phyloP scores from a whole-genome alignment of 2,888 invertebrate species.

The Volucella inanis region DNA sequence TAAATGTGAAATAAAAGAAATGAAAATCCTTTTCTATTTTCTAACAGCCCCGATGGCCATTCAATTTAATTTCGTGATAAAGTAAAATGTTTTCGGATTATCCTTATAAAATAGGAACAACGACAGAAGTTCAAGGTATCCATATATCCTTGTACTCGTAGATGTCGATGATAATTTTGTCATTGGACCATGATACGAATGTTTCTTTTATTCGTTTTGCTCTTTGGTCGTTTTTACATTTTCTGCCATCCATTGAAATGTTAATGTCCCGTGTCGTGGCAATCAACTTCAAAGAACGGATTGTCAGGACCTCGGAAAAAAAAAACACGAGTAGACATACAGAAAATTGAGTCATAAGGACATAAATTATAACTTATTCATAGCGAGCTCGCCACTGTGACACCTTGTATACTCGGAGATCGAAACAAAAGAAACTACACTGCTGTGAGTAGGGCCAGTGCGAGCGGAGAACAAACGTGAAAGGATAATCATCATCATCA shows the following conservation, averaged over 20 bases:
- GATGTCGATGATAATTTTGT: slow-evolving; percentile 34
- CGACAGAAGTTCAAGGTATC: slow-evolving; percentile 3
- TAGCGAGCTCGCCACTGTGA: slow-evolving; percentile 39
- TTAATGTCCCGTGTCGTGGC: slow-evolving; percentile 59
- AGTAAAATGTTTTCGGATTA: slow-evolving; percentile 56
- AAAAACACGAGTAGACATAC: not conserved
- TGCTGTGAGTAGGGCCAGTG: slow-evolving; percentile 1
- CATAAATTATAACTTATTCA: slow-evolving; percentile 71
- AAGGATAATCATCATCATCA: slow-evolving; percentile 71
- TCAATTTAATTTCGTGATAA: slow-evolving; percentile 63
- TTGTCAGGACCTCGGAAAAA: slow-evolving; percentile 46
- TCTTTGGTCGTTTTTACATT: slow-evolving; percentile 5
- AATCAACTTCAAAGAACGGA: slow-evolving; percentile 62
- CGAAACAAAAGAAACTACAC: slow-evolving; percentile 26
- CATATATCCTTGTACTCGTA: slow-evolving; percentile 42
- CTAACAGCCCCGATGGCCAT: slow-evolving; percentile 53
- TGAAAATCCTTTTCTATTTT: slow-evolving; percentile 46
- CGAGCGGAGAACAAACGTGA: slow-evolving; percentile 48
- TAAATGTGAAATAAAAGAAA: not conserved
- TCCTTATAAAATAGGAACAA: slow-evolving; percentile 37
- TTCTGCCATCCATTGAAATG: slow-evolving; percentile 51
- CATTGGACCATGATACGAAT: slow-evolving; percentile 26
- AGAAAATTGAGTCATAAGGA: slow-evolving; percentile 67
- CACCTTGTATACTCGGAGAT: slow-evolving; percentile 53
- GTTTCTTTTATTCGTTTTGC: not conserved